Evolutionary conservation across 2,797 vertebrate species (phyloP).

Genomic region (Selene dorsalis): DNA sequence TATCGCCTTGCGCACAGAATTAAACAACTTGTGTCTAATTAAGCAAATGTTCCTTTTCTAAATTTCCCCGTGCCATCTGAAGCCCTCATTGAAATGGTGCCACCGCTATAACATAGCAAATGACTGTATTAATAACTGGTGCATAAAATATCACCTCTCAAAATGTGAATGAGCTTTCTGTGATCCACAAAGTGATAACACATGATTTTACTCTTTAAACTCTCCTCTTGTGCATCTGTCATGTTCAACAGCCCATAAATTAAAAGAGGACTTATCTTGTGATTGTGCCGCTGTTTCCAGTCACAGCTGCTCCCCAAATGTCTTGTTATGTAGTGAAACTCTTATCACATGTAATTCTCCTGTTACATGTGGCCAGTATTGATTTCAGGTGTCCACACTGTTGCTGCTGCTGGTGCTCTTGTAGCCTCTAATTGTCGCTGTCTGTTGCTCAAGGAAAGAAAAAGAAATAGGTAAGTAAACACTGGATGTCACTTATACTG

Average conservation of each 20-base stretch:
- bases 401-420: conserved; percentile 60
- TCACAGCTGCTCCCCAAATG: conserved; percentile 58
- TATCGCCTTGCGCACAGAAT: conserved; percentile 34
- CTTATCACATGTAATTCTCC: conserved; percentile 45
- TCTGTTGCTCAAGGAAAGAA: conserved; percentile 40
- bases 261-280: background rate
- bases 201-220: conserved; percentile 1
- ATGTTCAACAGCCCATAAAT: background rate
- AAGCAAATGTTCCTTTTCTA: conserved; percentile 40
- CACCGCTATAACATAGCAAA: conserved; percentile 30
- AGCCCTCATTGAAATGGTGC: conserved; percentile 23
- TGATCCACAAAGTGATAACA: conserved; percentile 76
- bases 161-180: conserved; percentile 85
- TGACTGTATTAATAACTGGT: conserved; percentile 50
- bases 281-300: conserved; percentile 14
- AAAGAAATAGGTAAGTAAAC: conserved; percentile 12
- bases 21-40: conserved; percentile 54
- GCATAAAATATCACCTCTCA: conserved; percentile 82
- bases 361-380: conserved; percentile 57
- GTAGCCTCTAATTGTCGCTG: conserved; percentile 69
- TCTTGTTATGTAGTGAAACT: conserved; percentile 48
- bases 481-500: conserved; percentile 7
- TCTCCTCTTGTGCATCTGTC: background rate
- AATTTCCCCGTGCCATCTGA: conserved; percentile 18
- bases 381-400: conserved; percentile 66